These are phyloP conservation scores for Callinectes sapidus DNA, from an alignment of 2,888 invertebrate species.

Conservation along the genomic window DNA sequence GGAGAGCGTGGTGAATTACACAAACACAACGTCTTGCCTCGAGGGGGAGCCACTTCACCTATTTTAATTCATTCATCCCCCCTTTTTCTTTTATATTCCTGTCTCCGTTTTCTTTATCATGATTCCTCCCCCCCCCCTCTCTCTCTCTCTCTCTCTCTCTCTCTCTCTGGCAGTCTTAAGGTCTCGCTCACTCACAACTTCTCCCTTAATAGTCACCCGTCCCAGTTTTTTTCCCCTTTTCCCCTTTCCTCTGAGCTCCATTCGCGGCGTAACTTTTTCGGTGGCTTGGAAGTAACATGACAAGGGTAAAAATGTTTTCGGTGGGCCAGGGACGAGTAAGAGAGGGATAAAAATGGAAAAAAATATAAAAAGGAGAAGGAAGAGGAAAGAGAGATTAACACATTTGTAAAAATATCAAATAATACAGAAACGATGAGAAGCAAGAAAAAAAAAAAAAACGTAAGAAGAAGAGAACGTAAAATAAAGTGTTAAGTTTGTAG, in stretches of 20 bases:
- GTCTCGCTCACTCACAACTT: no score
- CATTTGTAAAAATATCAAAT: neutral
- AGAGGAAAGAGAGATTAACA: neutral
- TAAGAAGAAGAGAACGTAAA: neutral
- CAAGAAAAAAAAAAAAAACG: neutral
- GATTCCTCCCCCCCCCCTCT: neutral
- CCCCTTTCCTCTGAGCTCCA: no score
- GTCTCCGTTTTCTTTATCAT: neutral
- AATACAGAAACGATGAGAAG: neutral
- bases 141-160: conserved; percentile 1
- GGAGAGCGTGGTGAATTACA: no score
- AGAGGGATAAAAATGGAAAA: neutral
- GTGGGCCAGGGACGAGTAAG: neutral
- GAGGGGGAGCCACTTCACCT: neutral
- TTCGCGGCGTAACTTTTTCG: no score
- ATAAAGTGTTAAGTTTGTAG: no score
- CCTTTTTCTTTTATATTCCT: neutral
- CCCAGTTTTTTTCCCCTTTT: no score
- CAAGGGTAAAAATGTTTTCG: no score
- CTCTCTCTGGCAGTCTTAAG: neutral
- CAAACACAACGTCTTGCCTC: no score
- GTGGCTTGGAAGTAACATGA: no score
- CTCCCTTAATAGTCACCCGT: no score
- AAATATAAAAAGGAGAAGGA: neutral
- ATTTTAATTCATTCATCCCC: neutral